Evolutionary conservation across 2,113 vertebrate species (phyloP).

Genomic region (Poeciliopsis retropinna): DNA sequence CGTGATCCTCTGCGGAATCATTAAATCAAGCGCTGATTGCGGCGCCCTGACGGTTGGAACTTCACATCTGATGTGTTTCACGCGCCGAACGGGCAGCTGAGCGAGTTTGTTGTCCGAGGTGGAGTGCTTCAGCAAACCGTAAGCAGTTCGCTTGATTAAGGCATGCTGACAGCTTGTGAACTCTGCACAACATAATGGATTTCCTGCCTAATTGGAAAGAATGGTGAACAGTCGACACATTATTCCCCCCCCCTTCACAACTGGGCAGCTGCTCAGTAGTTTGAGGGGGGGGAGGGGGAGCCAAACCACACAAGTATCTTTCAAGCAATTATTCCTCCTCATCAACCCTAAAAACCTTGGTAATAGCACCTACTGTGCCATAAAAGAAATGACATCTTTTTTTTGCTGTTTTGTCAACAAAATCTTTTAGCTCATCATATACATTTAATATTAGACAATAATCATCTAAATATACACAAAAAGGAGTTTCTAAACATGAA

Average conservation of each 20-base stretch:
- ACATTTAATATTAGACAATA: neutral
- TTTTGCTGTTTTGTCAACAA: neutral
- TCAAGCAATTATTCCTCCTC: neutral
- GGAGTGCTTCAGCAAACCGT: slow-evolving; percentile 83
- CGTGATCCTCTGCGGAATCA: slow-evolving; percentile 77
- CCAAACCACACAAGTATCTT: neutral
- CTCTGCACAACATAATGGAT: slow-evolving; percentile 81
- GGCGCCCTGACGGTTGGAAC: slow-evolving; percentile 88
- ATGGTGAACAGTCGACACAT: slow-evolving; percentile 44
- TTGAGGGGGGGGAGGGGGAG: no score
- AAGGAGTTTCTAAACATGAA: neutral
- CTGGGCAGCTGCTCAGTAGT: slow-evolving; percentile 7
- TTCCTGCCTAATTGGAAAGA: slow-evolving; percentile 83
- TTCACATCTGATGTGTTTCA: slow-evolving; percentile 84
- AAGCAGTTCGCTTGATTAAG: slow-evolving; percentile 87
- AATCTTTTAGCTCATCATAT: neutral
- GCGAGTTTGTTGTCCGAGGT: slow-evolving; percentile 79
- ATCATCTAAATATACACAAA: neutral
- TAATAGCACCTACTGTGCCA: neutral
- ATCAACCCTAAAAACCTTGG: neutral
- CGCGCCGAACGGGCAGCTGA: slow-evolving; percentile 85
- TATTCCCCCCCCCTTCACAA: neutral
- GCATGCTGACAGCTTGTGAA: slow-evolving; percentile 77
- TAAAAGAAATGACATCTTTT: no score
- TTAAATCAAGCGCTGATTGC: slow-evolving; percentile 89